A percentile compares a stretch with the other conserved stretches of the same genome.
These are phyloP conservation scores for Neoascia interrupta DNA, from an alignment of 2,888 invertebrate species.

Conservation along the genomic window DNA sequence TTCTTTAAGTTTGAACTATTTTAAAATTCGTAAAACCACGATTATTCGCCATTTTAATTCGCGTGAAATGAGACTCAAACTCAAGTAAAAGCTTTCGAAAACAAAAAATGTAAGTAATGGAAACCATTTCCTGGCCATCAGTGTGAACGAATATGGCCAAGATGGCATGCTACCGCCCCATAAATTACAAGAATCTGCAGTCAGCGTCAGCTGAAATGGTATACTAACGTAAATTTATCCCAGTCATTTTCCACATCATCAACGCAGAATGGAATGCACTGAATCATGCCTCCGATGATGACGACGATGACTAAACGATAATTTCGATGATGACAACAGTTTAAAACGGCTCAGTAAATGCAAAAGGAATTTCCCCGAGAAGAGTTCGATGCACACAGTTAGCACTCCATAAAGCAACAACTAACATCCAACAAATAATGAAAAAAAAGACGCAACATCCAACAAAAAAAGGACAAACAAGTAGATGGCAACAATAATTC, in stretches of 20 bases:
- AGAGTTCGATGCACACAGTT: background rate
- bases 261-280: background rate
- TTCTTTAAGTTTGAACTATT: too few species aligned
- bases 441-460: background rate
- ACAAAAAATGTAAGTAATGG: too few species aligned
- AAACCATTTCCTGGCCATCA: too few species aligned
- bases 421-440: background rate
- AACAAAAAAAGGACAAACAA: background rate
- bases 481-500: slow-evolving; percentile 1
- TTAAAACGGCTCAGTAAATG: slow-evolving; percentile 17
- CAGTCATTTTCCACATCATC: slow-evolving; percentile 12
- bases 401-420: slow-evolving; percentile 1
- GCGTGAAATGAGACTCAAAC: too few species aligned
- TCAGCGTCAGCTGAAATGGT: too few species aligned
- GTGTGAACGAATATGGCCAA: too few species aligned
- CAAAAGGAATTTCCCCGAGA: slow-evolving; percentile 17
- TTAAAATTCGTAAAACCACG: too few species aligned
- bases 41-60: too few species aligned
- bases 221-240: too few species aligned
- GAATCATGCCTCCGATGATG: slow-evolving; percentile 10
- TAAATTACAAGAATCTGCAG: too few species aligned
- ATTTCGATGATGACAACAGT: slow-evolving; percentile 26
- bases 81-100: too few species aligned
- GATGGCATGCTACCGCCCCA: too few species aligned
- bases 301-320: slow-evolving; percentile 1